These are phyloP conservation scores for Enteromius trimaculatus DNA, from an alignment of 2,797 vertebrate species.

Conservation along the genomic window DNA sequence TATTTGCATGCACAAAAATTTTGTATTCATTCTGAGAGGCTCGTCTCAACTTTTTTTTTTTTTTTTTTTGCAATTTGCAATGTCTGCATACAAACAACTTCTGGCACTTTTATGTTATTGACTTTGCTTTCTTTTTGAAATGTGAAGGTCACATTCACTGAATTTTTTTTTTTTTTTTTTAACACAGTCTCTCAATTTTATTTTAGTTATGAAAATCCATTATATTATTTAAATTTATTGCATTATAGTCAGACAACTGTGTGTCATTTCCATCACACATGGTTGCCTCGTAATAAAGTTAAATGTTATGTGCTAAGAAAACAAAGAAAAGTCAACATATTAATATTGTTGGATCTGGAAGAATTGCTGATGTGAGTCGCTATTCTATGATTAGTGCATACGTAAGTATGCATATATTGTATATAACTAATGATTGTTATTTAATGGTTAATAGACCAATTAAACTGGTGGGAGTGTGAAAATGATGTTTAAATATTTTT, in stretches of 20 bases:
- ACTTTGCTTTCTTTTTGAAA: background rate
- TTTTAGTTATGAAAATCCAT: background rate
- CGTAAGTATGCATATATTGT: background rate
- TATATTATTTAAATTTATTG: background rate
- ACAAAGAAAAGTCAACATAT: background rate
- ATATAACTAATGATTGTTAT: background rate
- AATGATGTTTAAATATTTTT: background rate
- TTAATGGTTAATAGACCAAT: background rate
- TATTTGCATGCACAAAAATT: background rate
- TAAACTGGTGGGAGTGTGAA: background rate
- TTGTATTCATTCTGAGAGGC: background rate
- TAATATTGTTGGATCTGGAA: background rate
- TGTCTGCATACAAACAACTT: background rate
- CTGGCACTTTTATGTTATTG: background rate
- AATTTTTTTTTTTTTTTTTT: background rate
- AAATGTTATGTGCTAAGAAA: background rate
- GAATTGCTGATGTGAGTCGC: background rate
- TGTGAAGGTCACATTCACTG: background rate
- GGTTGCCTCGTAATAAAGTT: background rate
- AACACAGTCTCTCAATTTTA: background rate
- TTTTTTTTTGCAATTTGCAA: background rate
- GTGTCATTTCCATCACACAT: background rate
- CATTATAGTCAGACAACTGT: background rate
- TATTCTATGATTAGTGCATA: background rate
- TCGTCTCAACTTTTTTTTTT: background rate